Percentiles rank a stretch among this genome's conserved stretches.
These are phyloP conservation scores for Acomys russatus DNA, from an alignment of 2,797 vertebrate genomes.

Conservation along the genomic window DNA sequence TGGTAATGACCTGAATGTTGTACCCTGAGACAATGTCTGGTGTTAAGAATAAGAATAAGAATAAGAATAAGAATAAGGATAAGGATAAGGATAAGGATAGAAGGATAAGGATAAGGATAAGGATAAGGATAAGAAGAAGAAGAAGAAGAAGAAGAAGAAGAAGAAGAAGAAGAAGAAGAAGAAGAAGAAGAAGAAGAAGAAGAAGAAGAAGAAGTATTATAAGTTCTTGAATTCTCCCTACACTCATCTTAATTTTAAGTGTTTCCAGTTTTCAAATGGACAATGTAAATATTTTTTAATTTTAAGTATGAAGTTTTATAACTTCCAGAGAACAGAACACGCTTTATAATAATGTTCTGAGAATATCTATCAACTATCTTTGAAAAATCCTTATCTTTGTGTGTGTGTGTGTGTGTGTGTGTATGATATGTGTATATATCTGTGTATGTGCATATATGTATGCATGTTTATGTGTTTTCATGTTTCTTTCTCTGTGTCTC, in stretches of 20 bases:
- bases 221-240: background rate
- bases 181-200: too few species aligned
- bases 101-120: too few species aligned
- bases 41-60: background rate
- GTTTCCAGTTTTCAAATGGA: background rate
- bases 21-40: background rate
- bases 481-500: too few species aligned
- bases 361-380: slow-evolving; percentile 54
- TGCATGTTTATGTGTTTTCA: background rate
- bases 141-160: too few species aligned
- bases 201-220: background rate
- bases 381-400: background rate
- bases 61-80: background rate
- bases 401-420: background rate
- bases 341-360: background rate
- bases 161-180: too few species aligned
- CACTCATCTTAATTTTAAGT: background rate
- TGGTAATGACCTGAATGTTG: background rate
- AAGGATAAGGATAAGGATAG: too few species aligned
- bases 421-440: background rate
- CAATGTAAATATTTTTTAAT: background rate
- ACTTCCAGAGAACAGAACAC: background rate
- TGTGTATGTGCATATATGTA: background rate
- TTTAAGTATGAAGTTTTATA: background rate
- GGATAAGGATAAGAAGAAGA: too few species aligned